Conservation (phyloP, 2,888 invertebrate genomes). For the Protonemura montana region DNA sequence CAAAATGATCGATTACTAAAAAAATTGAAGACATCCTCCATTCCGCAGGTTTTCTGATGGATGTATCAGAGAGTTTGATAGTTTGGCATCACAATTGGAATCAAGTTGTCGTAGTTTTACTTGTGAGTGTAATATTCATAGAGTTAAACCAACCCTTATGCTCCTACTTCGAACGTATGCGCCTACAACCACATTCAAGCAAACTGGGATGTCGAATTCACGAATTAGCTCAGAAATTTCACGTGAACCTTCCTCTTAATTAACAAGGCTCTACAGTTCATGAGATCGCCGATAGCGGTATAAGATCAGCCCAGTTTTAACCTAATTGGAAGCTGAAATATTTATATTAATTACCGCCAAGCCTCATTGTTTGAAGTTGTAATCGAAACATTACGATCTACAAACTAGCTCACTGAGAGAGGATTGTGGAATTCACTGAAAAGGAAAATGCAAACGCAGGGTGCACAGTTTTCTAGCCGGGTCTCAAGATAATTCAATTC, state of each 20-base stretch:
- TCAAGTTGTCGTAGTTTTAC: background rate
- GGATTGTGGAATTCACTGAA: background rate
- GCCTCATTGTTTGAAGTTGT: background rate
- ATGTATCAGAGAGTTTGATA: background rate
- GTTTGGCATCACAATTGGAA: no score
- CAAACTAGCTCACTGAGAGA: background rate
- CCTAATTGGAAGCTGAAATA: background rate
- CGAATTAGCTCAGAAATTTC: background rate
- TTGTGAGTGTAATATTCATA: background rate
- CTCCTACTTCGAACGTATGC: background rate
- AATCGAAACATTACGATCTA: background rate
- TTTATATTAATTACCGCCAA: background rate
- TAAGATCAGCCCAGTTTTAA: background rate
- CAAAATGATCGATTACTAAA: no score
- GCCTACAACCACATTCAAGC: background rate
- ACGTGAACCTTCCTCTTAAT: background rate
- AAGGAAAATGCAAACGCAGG: background rate
- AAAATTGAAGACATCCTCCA: no score
- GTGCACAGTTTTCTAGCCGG: background rate
- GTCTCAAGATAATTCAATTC: background rate
- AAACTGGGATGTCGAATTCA: background rate
- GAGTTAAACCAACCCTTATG: background rate
- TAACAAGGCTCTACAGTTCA: background rate
- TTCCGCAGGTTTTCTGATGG: no score
- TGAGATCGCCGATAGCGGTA: constrained; percentile 1